A percentile compares a stretch with the other conserved stretches of the same genome.
Conservation (phyloP, 2,797 vertebrate species). For the Nothura maculosa region DNA sequence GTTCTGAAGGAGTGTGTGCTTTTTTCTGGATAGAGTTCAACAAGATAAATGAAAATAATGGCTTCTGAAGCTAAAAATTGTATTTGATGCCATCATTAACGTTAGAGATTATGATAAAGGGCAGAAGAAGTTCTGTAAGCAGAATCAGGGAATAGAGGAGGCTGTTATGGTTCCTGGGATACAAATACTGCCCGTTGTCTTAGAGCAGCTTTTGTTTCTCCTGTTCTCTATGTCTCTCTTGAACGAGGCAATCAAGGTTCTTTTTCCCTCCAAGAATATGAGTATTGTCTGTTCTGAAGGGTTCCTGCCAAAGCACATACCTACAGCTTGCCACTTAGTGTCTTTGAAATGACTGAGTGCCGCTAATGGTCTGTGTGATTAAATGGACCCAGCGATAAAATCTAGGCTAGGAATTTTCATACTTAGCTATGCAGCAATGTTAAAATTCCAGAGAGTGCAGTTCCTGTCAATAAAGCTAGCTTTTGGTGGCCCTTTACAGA, state of each 20-base stretch:
- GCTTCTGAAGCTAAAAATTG: background rate
- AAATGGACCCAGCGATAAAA: background rate
- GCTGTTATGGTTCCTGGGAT: background rate
- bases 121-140: background rate
- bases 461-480: background rate
- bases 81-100: background rate
- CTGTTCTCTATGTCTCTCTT: background rate
- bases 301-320: background rate
- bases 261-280: background rate
- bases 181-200: background rate
- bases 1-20: background rate
- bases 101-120: background rate
- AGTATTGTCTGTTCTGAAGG: background rate
- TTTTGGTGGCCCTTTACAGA: background rate
- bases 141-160: background rate
- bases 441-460: background rate
- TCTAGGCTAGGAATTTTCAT: background rate
- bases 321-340: background rate
- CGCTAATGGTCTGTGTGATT: background rate
- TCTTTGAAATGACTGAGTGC: background rate
- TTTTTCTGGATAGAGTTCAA: background rate
- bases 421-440: background rate
- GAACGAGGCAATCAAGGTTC: background rate
- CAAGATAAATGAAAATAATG: too few species aligned
- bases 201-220: background rate